Conservation (phyloP, 2,888 invertebrate genomes). For the Scaeva pyrastri region DNA sequence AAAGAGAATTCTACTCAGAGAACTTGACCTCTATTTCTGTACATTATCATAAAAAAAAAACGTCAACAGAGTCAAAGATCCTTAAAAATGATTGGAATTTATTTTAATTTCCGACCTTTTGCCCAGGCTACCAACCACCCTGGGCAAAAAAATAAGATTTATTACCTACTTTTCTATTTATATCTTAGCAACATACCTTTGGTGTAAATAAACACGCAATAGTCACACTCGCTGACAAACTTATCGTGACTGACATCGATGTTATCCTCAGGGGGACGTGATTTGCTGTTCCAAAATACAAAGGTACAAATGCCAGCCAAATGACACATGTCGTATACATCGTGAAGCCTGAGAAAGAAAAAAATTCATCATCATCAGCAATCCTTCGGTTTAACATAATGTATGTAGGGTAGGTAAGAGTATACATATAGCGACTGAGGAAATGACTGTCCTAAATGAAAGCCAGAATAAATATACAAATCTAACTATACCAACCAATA, state of each 20-base stretch:
- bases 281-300: constrained; percentile 97
- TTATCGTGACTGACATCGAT: constrained; percentile 98
- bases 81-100: constrained; percentile 19
- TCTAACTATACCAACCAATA: constrained; percentile 88
- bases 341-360: constrained; percentile 90
- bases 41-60: background rate
- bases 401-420: background rate
- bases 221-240: constrained; percentile 96
- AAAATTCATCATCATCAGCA: constrained; percentile 29
- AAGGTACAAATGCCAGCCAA: constrained; percentile 98
- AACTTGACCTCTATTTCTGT: background rate
- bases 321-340: constrained; percentile 99
- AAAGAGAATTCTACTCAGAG: background rate
- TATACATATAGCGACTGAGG: background rate
- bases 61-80: background rate
- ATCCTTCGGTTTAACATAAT: constrained; percentile 15
- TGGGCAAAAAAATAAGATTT: constrained; percentile 4
- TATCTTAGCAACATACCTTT: constrained; percentile 86
- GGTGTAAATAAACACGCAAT: constrained; percentile 97
- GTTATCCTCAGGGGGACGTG: constrained; percentile 96
- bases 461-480: background rate
- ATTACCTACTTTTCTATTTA: background rate
- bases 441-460: background rate
- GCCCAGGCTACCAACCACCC: too few relatives aligned
- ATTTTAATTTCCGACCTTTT: constrained; percentile 35